phyloP scores from a whole-genome alignment of 2,888 invertebrate genomes.

The Epirrhoe alternata region DNA sequence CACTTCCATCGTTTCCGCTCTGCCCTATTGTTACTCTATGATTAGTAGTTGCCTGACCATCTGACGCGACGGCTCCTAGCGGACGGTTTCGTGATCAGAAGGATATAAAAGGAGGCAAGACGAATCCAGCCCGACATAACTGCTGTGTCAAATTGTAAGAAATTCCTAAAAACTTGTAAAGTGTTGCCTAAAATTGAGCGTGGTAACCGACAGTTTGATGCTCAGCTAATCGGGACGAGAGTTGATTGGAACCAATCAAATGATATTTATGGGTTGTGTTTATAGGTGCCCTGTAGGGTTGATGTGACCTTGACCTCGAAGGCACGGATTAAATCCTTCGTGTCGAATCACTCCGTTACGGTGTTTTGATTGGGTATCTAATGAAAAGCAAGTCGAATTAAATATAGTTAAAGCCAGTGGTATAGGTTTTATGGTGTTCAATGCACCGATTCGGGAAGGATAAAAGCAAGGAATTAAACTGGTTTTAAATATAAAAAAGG shows the following conservation, averaged over 20 bases:
- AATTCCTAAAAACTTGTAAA: conserved; percentile 51
- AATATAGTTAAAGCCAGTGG: conserved; percentile 56
- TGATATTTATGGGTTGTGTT: conserved; percentile 73
- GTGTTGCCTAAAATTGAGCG: conserved; percentile 64
- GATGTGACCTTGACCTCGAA: conserved; percentile 46
- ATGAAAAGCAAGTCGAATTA: conserved; percentile 66
- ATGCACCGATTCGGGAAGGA: conserved; percentile 10
- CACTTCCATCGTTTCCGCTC: conserved; percentile 79
- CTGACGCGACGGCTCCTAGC: conserved; percentile 27
- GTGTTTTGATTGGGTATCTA: conserved; percentile 72
- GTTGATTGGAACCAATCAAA: conserved; percentile 82
- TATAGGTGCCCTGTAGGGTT: conserved; percentile 56
- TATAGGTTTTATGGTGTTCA: conserved; percentile 39
- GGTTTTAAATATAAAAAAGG: too few relatives aligned
- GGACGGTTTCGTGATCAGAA: conserved; percentile 37
- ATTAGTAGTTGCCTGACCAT: conserved; percentile 57
- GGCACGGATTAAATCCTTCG: conserved; percentile 69
- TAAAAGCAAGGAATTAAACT: conserved; percentile 6
- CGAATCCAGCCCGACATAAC: conserved; percentile 46
- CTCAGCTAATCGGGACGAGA: conserved; percentile 67
- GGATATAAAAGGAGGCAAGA: conserved; percentile 48
- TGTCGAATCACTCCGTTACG: conserved; percentile 73
- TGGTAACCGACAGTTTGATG: conserved; percentile 58
- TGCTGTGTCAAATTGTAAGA: conserved; percentile 47
- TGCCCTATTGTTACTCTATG: conserved; percentile 68